Evolutionary conservation across 1,140 invertebrate genomes (phyloP).

Genomic region (Temnothorax longispinosus): DNA sequence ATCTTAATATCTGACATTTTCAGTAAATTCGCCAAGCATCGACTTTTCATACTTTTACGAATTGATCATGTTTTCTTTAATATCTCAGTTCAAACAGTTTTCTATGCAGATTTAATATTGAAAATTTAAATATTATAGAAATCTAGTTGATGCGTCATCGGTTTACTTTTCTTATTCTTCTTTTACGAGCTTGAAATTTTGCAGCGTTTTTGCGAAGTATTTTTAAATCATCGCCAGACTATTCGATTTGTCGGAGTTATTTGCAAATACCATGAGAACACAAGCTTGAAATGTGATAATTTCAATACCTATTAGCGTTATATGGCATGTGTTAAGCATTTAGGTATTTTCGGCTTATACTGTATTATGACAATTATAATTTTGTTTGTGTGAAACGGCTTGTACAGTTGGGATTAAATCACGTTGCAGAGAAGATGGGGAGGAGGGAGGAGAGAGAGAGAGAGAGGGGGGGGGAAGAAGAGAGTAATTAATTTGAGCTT

Average conservation of each 20-base stretch:
- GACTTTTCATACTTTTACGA: neutral
- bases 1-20: neutral
- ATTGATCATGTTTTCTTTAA: neutral
- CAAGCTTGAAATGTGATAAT: neutral
- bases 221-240: neutral
- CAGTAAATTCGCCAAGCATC: neutral
- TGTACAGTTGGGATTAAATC: neutral
- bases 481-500: neutral
- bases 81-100: neutral
- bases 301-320: neutral
- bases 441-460: neutral
- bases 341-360: neutral
- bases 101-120: neutral
- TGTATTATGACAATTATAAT: neutral
- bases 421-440: neutral
- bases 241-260: neutral
- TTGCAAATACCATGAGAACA: neutral
- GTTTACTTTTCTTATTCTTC: neutral
- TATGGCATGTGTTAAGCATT: neutral
- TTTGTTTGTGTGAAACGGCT: neutral
- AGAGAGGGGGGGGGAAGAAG: neutral
- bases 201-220: neutral
- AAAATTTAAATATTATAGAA: neutral
- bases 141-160: neutral
- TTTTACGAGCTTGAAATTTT: neutral